phyloP scores from a whole-genome alignment of 2,888 invertebrate species.

The Myopa tessellatipennis region DNA sequence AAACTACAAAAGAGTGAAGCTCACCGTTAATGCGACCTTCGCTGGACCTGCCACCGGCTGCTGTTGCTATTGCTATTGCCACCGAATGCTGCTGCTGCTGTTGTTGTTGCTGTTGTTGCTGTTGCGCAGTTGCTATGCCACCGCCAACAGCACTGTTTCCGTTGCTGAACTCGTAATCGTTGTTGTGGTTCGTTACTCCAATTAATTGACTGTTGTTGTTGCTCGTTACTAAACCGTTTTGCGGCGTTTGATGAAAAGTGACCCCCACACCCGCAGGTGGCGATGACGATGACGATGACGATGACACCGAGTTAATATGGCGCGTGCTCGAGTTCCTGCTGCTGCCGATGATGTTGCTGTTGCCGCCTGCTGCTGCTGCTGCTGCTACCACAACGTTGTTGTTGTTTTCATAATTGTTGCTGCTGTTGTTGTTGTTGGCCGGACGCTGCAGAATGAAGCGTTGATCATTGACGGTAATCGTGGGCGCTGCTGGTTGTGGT shows the following conservation, averaged over 20 bases:
- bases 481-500: conserved; percentile 46
- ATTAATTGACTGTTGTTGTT: conserved; percentile 50
- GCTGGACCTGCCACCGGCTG: conserved; percentile 49
- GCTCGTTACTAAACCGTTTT: conserved; percentile 43
- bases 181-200: conserved; percentile 51
- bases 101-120: conserved; percentile 36
- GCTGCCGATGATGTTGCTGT: conserved; percentile 29
- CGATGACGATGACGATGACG: conserved; percentile 51
- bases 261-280: conserved; percentile 49
- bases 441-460: conserved; percentile 42
- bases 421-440: conserved; percentile 18
- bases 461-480: conserved; percentile 41
- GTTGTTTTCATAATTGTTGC: conserved; percentile 34
- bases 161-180: conserved; percentile 53
- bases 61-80: conserved; percentile 43
- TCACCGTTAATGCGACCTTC: conserved; percentile 58
- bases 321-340: conserved; percentile 45
- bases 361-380: conserved; percentile 8
- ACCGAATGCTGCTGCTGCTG: conserved; percentile 36
- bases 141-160: conserved; percentile 41
- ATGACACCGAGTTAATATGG: conserved; percentile 49
- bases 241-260: conserved; percentile 49
- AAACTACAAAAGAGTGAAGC: no score
- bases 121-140: conserved; percentile 37
- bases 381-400: conserved; percentile 19